phyloP scores from a whole-genome alignment of 2,113 vertebrate species.

The Dissostichus mawsoni region DNA sequence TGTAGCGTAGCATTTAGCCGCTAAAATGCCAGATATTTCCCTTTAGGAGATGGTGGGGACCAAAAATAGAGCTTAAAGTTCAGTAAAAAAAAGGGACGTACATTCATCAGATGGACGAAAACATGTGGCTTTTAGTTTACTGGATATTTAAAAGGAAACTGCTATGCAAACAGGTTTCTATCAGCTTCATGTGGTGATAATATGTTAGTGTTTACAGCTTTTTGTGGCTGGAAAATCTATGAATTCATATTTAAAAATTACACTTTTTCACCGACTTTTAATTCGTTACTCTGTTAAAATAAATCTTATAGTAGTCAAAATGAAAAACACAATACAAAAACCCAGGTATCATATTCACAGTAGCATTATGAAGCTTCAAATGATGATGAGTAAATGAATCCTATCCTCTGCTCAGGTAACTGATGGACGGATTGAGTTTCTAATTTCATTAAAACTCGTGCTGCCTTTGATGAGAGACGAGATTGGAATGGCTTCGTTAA shows the following conservation, averaged over 20 bases:
- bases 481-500: conserved; percentile 14
- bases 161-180: not conserved
- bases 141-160: too few species aligned
- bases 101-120: too few species aligned
- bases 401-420: not conserved
- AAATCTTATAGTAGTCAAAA: too few species aligned
- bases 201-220: not conserved
- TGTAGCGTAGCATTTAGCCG: not conserved
- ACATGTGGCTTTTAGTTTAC: too few species aligned
- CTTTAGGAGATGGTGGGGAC: not conserved
- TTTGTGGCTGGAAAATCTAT: not conserved
- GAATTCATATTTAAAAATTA: not conserved
- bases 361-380: not conserved
- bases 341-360: not conserved
- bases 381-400: not conserved
- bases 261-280: not conserved
- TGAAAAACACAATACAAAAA: not conserved
- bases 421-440: not conserved
- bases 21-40: not conserved
- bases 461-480: conserved; percentile 6
- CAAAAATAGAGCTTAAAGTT: not conserved
- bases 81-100: not conserved
- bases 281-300: not conserved
- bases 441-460: conserved; percentile 14
- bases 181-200: not conserved